Evolutionary conservation across 2,113 vertebrate species (phyloP).

Genomic region (Myotis lucifugus): DNA sequence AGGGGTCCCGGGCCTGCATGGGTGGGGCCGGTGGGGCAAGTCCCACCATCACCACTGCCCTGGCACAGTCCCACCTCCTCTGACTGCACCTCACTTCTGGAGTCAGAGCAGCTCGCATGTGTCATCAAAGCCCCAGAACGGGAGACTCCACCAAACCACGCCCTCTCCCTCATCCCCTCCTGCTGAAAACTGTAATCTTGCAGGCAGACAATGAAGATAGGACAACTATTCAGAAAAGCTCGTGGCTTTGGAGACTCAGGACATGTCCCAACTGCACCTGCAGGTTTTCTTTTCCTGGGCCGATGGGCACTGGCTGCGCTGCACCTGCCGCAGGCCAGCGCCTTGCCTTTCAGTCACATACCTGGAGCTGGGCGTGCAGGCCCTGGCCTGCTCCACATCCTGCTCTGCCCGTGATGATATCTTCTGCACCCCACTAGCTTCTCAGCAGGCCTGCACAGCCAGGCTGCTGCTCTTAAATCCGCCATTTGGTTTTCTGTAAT

Average conservation of each 20-base stretch:
- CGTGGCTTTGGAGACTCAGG: conserved; percentile 88
- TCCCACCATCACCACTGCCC: not conserved
- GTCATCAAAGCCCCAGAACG: conserved; percentile 74
- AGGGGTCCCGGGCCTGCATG: not conserved
- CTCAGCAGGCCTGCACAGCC: conserved; percentile 83
- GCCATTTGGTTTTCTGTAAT: conserved; percentile 76
- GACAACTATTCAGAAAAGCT: conserved; percentile 81
- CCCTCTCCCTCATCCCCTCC: conserved; percentile 59
- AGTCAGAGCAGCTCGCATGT: not conserved
- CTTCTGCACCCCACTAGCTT: conserved; percentile 86
- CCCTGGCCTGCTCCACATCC: conserved; percentile 88
- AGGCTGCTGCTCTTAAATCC: conserved; percentile 75
- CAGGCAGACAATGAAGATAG: conserved; percentile 81
- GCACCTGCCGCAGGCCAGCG: conserved; percentile 99
- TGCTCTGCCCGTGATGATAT: conserved; percentile 85
- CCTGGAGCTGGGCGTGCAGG: conserved; percentile 92
- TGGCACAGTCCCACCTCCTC: not conserved
- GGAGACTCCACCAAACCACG: conserved; percentile 69
- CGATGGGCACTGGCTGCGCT: conserved; percentile 89
- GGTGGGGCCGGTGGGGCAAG: no score
- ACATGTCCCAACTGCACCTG: conserved; percentile 91
- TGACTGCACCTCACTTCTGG: not conserved
- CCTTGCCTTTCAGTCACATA: conserved; percentile 92
- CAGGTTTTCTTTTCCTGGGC: conserved; percentile 87
- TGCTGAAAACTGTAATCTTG: conserved; percentile 80